These are phyloP conservation scores for Drosophila paranaensis DNA, from an alignment of 2,888 invertebrate species.

Conservation along the genomic window DNA sequence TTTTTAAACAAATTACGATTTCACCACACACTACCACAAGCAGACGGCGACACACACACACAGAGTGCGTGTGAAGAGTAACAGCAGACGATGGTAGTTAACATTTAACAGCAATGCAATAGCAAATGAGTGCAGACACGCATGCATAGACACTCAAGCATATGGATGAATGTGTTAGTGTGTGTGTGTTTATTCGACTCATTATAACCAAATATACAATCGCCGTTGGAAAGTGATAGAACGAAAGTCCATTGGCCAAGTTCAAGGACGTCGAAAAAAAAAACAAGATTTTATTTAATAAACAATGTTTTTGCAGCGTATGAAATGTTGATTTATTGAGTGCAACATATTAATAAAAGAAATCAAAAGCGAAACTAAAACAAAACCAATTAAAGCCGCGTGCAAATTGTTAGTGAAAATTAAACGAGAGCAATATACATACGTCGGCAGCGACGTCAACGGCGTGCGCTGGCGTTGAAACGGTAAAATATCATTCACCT, in stretches of 20 bases:
- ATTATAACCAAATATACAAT: slow-evolving; percentile 16
- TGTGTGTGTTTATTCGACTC: background rate
- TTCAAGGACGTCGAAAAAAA: slow-evolving; percentile 70
- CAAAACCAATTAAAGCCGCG: slow-evolving; percentile 28
- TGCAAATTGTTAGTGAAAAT: slow-evolving; percentile 31
- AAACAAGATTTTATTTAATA: slow-evolving; percentile 11
- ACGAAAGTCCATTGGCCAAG: slow-evolving; percentile 71
- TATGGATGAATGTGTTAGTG: background rate
- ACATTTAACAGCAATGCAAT: slow-evolving; percentile 35
- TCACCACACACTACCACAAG: slow-evolving; percentile 54
- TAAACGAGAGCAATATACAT: slow-evolving; percentile 13
- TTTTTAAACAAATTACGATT: slow-evolving; percentile 60
- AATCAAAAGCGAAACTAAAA: slow-evolving; percentile 12
- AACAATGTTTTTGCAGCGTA: slow-evolving; percentile 15
- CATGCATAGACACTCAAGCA: background rate
- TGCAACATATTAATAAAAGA: slow-evolving; percentile 5
- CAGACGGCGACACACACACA: slow-evolving; percentile 17
- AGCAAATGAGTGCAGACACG: slow-evolving; percentile 31
- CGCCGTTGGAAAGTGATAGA: slow-evolving; percentile 36
- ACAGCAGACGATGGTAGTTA: slow-evolving; percentile 21
- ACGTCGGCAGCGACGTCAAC: slow-evolving; percentile 44
- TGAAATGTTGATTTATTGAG: slow-evolving; percentile 34
- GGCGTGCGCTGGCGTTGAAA: slow-evolving; percentile 45
- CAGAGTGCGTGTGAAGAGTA: slow-evolving; percentile 40
- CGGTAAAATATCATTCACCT: slow-evolving; percentile 40